Base-by-base conservation (phyloP, 2,113 vertebrate genomes). In the Gadus chalcogrammus region DNA sequence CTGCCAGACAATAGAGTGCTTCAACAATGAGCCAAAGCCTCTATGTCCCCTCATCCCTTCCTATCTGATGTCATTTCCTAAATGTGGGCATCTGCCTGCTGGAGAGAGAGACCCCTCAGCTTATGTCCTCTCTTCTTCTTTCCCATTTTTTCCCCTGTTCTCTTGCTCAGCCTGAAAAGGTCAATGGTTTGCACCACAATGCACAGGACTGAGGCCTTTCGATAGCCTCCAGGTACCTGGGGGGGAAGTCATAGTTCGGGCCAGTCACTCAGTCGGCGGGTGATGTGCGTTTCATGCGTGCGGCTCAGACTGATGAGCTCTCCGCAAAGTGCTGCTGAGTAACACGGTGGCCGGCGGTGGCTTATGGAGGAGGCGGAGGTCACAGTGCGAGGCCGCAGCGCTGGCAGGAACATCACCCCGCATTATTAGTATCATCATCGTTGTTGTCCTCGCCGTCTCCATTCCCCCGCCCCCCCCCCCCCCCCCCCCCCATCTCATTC, bases 221-320 rank as follows among this genome's bases (percentile, higher is more conserved):
- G 77, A 89, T 87, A 87, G 82, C 72, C 91, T 83, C 68, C 72
- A 87, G 84, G 89, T 90, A 79, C 77, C 61, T 66, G 66, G 69
- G 66, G 69, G 67, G 83, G 85, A 84, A 89, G 88, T 83, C 88
- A 84, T 83, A 88, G 86, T 88, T 90, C 89, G 86, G 86, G 79
- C 75, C 83, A 79, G 80, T 83, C 79, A 80, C 78, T 88, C 81
- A 70, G 84, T 87, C 74, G 67, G 81, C 48, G 82, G 85, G 73
- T 85, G 84, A 81, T 86, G 84, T 86, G 82, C 35, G 74, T 83
- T 86, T 88, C 74, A 75, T 72, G 82, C 85, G 81, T 77, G 24
- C 15, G 69, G 85, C 79, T 83, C 74, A 71, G 68, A 71, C 71
- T 75, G 76, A 72, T 20, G 77, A 74, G 73, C 66, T 73, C 75